Evolutionary conservation across 2,113 vertebrate species (phyloP).

Genomic region (Candoia aspera): DNA sequence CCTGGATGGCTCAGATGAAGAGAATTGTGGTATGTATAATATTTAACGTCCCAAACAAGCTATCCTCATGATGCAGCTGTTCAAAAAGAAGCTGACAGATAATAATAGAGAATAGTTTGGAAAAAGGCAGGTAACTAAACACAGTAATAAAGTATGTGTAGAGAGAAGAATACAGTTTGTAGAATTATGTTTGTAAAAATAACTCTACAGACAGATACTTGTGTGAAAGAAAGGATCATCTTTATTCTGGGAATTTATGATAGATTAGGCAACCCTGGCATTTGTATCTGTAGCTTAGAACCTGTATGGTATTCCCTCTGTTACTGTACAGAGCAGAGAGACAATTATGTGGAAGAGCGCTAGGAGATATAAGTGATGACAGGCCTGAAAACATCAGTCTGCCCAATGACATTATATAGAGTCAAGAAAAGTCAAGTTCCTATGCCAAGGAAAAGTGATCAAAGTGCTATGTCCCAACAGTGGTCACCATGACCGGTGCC

Average conservation of each 20-base stretch:
- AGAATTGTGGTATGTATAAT: conserved; percentile 78
- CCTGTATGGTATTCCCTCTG: neutral
- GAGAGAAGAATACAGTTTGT: neutral
- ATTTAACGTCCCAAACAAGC: no score
- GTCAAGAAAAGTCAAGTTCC: neutral
- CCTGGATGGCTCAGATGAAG: conserved; percentile 88
- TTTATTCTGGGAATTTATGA: neutral
- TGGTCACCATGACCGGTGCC: neutral
- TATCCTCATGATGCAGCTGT: neutral
- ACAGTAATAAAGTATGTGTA: neutral
- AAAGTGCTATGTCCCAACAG: neutral
- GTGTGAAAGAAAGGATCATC: neutral
- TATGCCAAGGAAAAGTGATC: neutral
- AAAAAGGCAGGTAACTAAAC: neutral
- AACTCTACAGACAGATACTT: neutral
- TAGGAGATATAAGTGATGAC: neutral
- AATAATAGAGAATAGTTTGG: neutral
- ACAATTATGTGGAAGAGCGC: neutral
- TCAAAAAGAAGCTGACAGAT: neutral
- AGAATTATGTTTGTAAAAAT: neutral
- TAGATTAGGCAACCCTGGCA: neutral
- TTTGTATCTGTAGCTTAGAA: neutral
- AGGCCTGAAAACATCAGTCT: neutral
- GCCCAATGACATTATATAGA: neutral
- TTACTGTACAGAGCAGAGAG: neutral